Evolutionary conservation across 2,888 invertebrate species (phyloP), one percentile per base, ranked within the genome.

Genomic region (Apamea anceps): DNA sequence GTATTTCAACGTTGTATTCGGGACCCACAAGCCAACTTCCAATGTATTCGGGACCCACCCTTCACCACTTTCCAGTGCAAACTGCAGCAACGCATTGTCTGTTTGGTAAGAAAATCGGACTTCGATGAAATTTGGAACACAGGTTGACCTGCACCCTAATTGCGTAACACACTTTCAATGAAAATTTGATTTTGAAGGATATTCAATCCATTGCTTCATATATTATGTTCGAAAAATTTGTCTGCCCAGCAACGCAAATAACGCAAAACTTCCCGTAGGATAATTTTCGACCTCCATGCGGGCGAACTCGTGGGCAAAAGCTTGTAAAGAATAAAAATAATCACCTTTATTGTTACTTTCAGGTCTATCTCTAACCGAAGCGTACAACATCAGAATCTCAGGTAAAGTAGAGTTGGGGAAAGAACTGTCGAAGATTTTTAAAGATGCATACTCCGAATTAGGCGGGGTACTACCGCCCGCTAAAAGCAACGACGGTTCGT

Each of bases 351-450:
- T 45, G 2, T 51, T 60, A 28, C 51, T 67, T 78, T 7, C 82
- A 87, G 87, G 79, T 66, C 45, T 82, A 13, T 72, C 80, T 45
- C 1, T 73, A 42, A 57, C 25, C 7, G 73, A 81, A 15, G 75
- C 80, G 2, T 84, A 88, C 82, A 82, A 67, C 60, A 72, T 91
- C 13, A 76, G 77, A 77, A 13, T 91, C 0, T 37, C 87, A 12
- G 91, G 91, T 0, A 70, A 85, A 42, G 60, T 91, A 8, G 77
- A 89, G 8, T 18, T 91, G 25, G 88, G 87, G 0, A 60, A 75
- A 2, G 54, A 84, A n/a, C 18, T 91, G 0, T 81, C 84, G 0
- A 71, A 51, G 2, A 4, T 88, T 0, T 65, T 89, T 21, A 81
- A 75, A 60, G 80, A 85, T 0, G 51, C 65, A 6, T 82, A 72